Evolutionary conservation across 2,888 invertebrate genomes (phyloP).

Genomic region (Nysson spinosus): DNA sequence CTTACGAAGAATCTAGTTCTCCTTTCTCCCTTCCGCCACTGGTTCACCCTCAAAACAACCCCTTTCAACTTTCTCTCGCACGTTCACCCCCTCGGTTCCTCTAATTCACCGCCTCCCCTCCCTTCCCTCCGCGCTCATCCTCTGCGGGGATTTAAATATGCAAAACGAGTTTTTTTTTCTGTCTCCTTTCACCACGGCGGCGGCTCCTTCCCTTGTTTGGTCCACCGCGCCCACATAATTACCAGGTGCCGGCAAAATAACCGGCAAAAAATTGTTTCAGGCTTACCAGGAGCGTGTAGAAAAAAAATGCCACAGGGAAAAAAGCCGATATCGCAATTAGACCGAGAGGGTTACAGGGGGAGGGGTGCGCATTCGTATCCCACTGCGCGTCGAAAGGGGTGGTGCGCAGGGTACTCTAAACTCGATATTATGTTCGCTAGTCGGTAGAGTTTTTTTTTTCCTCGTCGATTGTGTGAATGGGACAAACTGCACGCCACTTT

Average conservation of each 20-base stretch:
- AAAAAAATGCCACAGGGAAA: conserved; percentile 44
- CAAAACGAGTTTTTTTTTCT: conserved; percentile 66
- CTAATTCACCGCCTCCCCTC: too few relatives aligned
- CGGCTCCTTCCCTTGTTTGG: conserved; percentile 73
- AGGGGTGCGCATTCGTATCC: conserved; percentile 47
- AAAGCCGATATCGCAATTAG: conserved; percentile 73
- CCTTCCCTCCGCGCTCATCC: conserved; percentile 28
- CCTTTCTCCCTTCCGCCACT: conserved; percentile 20
- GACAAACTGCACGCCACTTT: too few relatives aligned
- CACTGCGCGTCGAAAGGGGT: conserved; percentile 57
- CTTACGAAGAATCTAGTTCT: too few relatives aligned
- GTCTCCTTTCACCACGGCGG: conserved; percentile 50
- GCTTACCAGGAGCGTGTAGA: conserved; percentile 28
- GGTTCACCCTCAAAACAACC: conserved; percentile 37
- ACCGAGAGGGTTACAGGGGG: conserved; percentile 56
- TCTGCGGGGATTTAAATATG: conserved; percentile 59
- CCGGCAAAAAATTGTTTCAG: conserved; percentile 61
- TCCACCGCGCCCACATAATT: conserved; percentile 77
- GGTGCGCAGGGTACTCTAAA: conserved; percentile 43
- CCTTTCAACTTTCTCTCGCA: conserved; percentile 28
- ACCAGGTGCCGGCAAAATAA: conserved; percentile 72
- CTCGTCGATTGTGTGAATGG: conserved; percentile 18
- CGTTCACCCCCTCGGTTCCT: background rate
- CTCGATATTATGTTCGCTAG: conserved; percentile 35
- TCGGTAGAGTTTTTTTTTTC: conserved; percentile 10